Conservation (phyloP, 2,797 vertebrate genomes). For the Pipistrellus pipistrellus region DNA sequence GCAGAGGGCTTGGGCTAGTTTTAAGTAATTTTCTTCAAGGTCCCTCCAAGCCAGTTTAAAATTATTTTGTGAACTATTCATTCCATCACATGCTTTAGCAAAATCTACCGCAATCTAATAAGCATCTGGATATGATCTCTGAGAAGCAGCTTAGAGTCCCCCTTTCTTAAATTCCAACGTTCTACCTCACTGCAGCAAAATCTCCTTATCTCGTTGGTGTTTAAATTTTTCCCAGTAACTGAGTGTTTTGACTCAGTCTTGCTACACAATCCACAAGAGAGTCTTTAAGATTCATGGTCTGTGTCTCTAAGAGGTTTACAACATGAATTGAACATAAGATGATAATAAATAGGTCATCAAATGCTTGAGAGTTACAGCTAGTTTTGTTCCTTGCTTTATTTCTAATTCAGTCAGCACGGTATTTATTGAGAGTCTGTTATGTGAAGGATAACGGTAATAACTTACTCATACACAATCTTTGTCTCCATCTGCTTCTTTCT, state of each 20-base stretch:
- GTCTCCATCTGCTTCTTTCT: background rate
- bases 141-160: background rate
- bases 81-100: conserved; percentile 49
- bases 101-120: conserved; percentile 61
- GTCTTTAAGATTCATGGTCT: conserved; percentile 48
- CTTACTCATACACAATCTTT: background rate
- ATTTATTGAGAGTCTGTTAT: background rate
- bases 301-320: conserved; percentile 55
- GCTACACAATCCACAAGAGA: conserved; percentile 50
- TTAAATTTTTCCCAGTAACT: conserved; percentile 44
- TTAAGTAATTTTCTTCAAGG: conserved; percentile 74
- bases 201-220: conserved; percentile 29
- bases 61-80: conserved; percentile 66
- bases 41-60: conserved; percentile 57
- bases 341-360: conserved; percentile 30
- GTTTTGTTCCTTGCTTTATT: conserved; percentile 11
- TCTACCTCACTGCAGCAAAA: background rate
- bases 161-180: conserved; percentile 57
- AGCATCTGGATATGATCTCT: conserved; percentile 33
- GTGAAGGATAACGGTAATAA: background rate
- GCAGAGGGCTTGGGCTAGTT: conserved; percentile 48
- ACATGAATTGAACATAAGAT: conserved; percentile 8
- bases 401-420: conserved; percentile 7
- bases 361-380: background rate
- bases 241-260: conserved; percentile 42